Evolutionary conservation across 1,140 invertebrate species (phyloP), one percentile per base, ranked within the genome.

Genomic region (Oedothorax gibbosus): DNA sequence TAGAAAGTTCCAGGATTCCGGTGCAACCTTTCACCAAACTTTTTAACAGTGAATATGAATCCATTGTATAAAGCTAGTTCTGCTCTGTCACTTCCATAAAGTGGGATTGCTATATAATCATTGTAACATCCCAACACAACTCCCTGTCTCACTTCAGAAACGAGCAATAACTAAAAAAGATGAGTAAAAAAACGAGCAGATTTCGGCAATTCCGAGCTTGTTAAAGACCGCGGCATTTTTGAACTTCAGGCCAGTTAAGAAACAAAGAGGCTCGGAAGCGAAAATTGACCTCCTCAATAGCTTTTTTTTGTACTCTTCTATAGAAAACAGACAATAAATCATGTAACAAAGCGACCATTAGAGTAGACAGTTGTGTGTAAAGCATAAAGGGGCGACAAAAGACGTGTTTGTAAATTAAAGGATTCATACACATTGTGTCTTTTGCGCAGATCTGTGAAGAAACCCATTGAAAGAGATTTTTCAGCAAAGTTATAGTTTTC

Each of bases 141-240:
- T 77, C 65, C 75, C 54, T 77, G 75, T 77, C 75, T 64, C 15
- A 60, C 35, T 35, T 35, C 20, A 50, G 60, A 77, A 77, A 65
- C 75, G 35, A 65, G 75, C 75, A 77, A 51, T 64, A 49, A 62
- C n/a, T n/a, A 51, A 51, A 65, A 54, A 20, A 64, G 75, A 2
- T 35, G 8, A 18, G 49, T 15, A 8, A 21, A 77, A 65, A 77
- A 77, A 77, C 53, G 65, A 77, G 75, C 75, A 65, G 20, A 77
- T 77, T 57, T 64, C 65, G 20, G 75, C 75, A 77, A 77, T 77
- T 77, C 65, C 53, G 65, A 77, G 62, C 75, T 65, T 50, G 75
- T 64, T 75, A 65, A 77, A 56, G 3, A 77, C 60, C 21, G 60
- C 75, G 75, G 75, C 53, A 62, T 20, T 11, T 77, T 65, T 77